Conservation (phyloP, 2,797 vertebrate species). For the Eurystomus glaucurus region DNA sequence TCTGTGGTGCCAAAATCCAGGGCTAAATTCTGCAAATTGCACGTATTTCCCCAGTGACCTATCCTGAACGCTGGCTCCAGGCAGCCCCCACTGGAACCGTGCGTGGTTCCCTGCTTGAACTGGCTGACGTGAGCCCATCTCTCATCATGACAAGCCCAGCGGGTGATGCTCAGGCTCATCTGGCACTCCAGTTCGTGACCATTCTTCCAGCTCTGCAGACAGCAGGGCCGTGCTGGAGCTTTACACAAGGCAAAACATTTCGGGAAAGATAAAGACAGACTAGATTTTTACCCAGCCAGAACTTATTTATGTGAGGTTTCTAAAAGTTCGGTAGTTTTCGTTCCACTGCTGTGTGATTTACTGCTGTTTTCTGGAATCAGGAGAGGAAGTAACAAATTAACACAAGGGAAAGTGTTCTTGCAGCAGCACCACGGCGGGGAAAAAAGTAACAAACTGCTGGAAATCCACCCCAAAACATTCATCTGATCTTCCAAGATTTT, state of each 20-base stretch:
- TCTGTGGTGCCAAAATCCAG: not conserved
- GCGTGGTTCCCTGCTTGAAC: not conserved
- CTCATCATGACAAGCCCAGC: not conserved
- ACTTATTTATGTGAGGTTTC: slow-evolving; percentile 3
- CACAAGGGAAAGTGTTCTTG: slow-evolving; percentile 28
- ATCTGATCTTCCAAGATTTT: slow-evolving; percentile 27
- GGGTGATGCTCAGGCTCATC: not conserved
- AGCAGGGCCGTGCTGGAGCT: not conserved
- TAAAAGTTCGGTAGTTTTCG: not conserved
- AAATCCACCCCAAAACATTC: slow-evolving; percentile 31
- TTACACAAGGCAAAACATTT: not conserved
- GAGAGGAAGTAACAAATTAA: slow-evolving; percentile 71
- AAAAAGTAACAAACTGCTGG: slow-evolving; percentile 10
- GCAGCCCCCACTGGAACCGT: not conserved
- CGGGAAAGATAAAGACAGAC: not conserved
- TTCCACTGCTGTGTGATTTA: not conserved
- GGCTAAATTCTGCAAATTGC: not conserved
- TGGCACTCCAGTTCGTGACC: not conserved
- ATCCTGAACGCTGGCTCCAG: not conserved
- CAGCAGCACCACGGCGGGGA: not conserved
- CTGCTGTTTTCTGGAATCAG: slow-evolving; percentile 54
- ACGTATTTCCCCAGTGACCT: not conserved
- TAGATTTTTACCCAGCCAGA: not conserved
- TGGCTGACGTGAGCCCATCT: not conserved
- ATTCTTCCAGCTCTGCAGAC: not conserved